phyloP scores from a whole-genome alignment of 2,113 vertebrate species.

The Camarhynchus parvulus region DNA sequence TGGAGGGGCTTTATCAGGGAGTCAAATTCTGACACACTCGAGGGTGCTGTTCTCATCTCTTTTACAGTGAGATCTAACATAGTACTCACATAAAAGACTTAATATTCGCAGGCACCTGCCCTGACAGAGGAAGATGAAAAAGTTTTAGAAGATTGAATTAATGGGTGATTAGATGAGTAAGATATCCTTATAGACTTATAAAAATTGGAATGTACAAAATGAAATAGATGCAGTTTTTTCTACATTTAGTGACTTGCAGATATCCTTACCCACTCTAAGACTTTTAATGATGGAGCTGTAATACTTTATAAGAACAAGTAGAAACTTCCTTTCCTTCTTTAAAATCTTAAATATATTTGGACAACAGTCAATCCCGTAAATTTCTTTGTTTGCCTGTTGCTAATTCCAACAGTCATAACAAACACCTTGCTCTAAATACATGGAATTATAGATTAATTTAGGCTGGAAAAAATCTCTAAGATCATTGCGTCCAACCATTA shows the following conservation, averaged over 20 bases:
- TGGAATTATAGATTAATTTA: neutral
- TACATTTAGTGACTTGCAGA: neutral
- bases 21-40: neutral
- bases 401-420: neutral
- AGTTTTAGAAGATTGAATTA: neutral
- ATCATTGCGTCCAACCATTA: neutral
- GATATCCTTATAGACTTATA: neutral
- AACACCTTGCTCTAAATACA: neutral
- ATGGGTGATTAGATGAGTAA: neutral
- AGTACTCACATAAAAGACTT: neutral
- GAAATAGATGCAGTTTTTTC: neutral
- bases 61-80: neutral
- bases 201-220: neutral
- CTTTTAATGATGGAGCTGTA: neutral
- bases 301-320: neutral
- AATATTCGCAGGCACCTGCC: neutral
- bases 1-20: neutral
- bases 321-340: neutral
- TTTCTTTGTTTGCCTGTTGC: neutral
- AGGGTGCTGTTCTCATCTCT: neutral
- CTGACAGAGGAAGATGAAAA: neutral
- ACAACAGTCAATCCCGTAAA: neutral
- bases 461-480: neutral
- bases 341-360: slow-evolving; percentile 17
- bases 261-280: neutral